A percentile compares a stretch with the other conserved stretches of the same genome.
Conservation (phyloP, 2,113 vertebrate genomes). For the Trichomycterus rosablanca region DNA sequence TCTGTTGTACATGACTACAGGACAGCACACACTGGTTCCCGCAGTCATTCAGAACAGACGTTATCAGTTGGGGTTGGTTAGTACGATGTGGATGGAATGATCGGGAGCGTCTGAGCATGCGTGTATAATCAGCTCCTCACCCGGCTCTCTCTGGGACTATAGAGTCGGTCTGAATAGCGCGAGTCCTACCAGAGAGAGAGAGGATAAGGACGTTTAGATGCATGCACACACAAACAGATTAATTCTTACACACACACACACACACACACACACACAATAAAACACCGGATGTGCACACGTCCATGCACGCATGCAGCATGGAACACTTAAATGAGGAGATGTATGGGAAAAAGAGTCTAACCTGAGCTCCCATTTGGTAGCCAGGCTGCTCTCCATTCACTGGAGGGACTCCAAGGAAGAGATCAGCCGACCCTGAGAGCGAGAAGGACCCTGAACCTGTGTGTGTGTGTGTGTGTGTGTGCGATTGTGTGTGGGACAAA, state of each 20-base stretch:
- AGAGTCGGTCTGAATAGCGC: conserved; percentile 68
- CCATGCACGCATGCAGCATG: not conserved
- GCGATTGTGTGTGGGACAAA: not conserved
- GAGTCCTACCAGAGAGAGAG: conserved; percentile 42
- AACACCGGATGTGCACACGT: not conserved
- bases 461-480: conserved; percentile 22
- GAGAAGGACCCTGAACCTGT: conserved; percentile 86
- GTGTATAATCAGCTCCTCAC: conserved; percentile 41
- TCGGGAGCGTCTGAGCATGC: not conserved
- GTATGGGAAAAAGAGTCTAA: conserved; percentile 41
- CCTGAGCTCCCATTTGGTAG: conserved; percentile 79
- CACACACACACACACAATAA: not conserved
- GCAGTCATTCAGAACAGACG: not conserved
- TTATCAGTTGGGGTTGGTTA: too few species aligned
- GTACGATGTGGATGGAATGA: not conserved
- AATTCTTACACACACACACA: conserved; percentile 12
- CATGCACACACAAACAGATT: conserved; percentile 6
- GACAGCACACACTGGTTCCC: too few species aligned
- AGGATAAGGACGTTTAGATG: conserved; percentile 28
- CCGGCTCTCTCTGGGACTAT: conserved; percentile 71
- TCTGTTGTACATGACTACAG: too few species aligned
- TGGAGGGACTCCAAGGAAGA: conserved; percentile 83
- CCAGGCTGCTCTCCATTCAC: conserved; percentile 78
- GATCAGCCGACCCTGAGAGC: conserved; percentile 82
- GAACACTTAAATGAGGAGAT: not conserved